These are phyloP conservation scores for Hydra vulgaris DNA, from an alignment of 30 jellyfish, hydroid and myxozoan genomes.

Conservation along the genomic window DNA sequence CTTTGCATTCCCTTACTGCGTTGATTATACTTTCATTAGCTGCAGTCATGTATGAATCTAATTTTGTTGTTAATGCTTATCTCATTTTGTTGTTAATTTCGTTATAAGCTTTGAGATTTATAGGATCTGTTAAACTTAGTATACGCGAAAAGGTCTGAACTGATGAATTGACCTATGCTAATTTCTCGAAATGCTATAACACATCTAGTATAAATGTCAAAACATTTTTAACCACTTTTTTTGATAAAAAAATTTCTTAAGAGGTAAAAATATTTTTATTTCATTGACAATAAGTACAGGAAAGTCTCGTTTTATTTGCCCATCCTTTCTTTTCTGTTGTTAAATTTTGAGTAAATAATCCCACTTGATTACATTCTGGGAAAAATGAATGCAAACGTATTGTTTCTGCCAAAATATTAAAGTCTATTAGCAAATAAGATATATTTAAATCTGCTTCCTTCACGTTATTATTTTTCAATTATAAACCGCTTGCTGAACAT, in stretches of 20 bases:
- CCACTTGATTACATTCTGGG: background rate
- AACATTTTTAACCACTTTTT: background rate
- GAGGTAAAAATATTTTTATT: background rate
- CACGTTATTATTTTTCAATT: too few species aligned
- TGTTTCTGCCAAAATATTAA: background rate
- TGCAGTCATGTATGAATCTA: too few species aligned
- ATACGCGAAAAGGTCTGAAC: too few species aligned
- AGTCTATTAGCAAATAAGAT: background rate
- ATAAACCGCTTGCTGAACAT: background rate
- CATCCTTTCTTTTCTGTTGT: background rate
- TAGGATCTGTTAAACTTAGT: too few species aligned
- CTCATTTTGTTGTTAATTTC: too few species aligned
- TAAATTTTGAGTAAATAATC: background rate
- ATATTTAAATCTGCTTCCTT: background rate
- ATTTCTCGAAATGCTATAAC: background rate
- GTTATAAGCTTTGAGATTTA: too few species aligned
- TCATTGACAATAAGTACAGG: background rate
- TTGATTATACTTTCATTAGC: too few species aligned
- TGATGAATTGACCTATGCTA: too few species aligned
- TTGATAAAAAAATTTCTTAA: background rate
- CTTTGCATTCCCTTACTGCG: too few species aligned
- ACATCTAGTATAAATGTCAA: background rate
- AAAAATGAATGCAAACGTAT: background rate
- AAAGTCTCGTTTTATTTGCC: background rate
- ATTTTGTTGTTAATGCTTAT: too few species aligned